Conservation (phyloP, 1,140 invertebrate species). For the Drosophila bipectinata region DNA sequence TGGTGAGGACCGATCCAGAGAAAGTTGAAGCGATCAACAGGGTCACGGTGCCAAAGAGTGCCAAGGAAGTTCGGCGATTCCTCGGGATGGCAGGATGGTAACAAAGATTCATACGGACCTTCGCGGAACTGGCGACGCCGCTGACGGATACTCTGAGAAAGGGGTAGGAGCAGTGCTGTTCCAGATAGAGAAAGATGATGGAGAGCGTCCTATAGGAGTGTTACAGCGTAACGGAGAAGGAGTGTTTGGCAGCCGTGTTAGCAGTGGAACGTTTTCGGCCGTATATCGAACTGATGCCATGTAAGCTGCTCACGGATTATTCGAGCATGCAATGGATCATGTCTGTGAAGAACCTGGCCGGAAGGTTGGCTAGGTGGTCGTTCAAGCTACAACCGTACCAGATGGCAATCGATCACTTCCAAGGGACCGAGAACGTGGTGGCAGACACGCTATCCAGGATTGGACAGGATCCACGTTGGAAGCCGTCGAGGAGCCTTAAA, state of each 20-base stretch:
- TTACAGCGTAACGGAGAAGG: conserved; percentile 16
- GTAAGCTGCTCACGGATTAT: conserved; percentile 6
- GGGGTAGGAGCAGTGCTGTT: background rate
- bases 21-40: conserved; percentile 39
- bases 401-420: background rate
- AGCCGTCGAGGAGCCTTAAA: background rate
- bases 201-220: background rate
- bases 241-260: conserved; percentile 3
- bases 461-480: background rate
- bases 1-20: conserved; percentile 29
- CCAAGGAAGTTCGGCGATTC: conserved; percentile 17
- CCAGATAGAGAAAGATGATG: background rate
- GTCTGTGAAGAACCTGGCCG: conserved; percentile 1
- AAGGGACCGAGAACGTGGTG: conserved; percentile 8
- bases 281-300: too few species aligned
- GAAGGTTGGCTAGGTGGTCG: background rate
- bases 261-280: conserved; percentile 2
- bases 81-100: conserved; percentile 16
- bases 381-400: background rate
- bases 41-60: conserved; percentile 8
- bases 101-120: conserved; percentile 10
- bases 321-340: conserved; percentile 6
- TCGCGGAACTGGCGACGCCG: background rate
- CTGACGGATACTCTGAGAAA: conserved; percentile 19
- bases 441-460: conserved; percentile 1